Base-by-base conservation (phyloP, 2,888 invertebrate species). In the Drosophila infuscata region DNA sequence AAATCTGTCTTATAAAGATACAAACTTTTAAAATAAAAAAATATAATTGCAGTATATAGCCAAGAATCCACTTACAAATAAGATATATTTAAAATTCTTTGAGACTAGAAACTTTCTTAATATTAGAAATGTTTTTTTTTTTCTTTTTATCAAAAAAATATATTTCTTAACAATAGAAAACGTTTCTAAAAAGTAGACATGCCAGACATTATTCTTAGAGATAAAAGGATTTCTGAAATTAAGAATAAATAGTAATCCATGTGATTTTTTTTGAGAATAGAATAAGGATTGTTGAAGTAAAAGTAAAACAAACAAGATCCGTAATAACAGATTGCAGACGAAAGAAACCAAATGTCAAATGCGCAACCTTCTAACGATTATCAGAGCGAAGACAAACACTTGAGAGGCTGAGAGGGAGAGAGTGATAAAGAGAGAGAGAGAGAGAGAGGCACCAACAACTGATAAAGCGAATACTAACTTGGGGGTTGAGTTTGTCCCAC, bases 381-480 rank as follows among this genome's bases (percentile, higher is more conserved):
- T 32, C n/a, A 32, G 11, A 20, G 20, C 20, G 4, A 20, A 20
- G 11, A 20, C 43, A 20, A 43, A 2, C 43, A 43, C 43, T 43
- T 43, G 11, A 20, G 43, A 20, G 43, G 20, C 20, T 20, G 11
- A 20, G 11, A 20, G 11, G 11, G 20, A 11, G 17, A 36, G 43
- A 70, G 49, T 35, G 29, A 36, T 15, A 33, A 17, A 32, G 12
- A 51, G 17, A 20, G 25, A 30, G 20, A n/a, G n/a, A n/a, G 17
- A 29, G 41, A 30, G 33, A 25, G 12, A 4, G 20, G 17, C 8
- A 38, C 29, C 17, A 20, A n/a, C 20, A 30, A 48, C 61, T 76
- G 61, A 81, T 69, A 66, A 72, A 70, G 54, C 52, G 52, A 51
- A 54, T 20, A 17, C 49, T 5, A 29, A 8, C 30, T 70, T 57